Percentiles rank a stretch among this genome's conserved stretches.
These are phyloP conservation scores for Corythaeola cristata DNA, from an alignment of 2,113 vertebrate genomes.

Conservation along the genomic window DNA sequence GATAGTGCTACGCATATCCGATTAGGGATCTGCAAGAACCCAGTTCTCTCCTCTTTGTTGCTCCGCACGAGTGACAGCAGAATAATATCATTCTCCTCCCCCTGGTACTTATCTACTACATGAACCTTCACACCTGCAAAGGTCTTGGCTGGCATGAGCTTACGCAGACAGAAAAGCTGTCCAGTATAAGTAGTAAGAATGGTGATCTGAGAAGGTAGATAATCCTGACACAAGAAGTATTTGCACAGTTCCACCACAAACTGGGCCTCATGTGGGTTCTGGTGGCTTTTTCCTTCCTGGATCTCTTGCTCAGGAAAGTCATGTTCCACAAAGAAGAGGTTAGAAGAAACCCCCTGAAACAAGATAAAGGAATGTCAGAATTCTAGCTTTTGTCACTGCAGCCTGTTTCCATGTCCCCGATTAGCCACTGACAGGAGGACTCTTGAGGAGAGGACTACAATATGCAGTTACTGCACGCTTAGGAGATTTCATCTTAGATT, in stretches of 20 bases:
- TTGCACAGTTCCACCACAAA: conserved; percentile 90
- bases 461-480: not conserved
- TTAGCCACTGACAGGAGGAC: not conserved
- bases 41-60: conserved; percentile 81
- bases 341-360: conserved; percentile 84
- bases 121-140: conserved; percentile 89
- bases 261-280: conserved; percentile 86
- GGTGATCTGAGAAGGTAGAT: conserved; percentile 89
- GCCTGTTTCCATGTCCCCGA: not conserved
- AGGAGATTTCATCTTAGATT: not conserved
- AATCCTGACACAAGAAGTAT: conserved; percentile 87
- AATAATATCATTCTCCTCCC: conserved; percentile 95
- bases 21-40: conserved; percentile 91
- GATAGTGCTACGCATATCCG: conserved; percentile 93
- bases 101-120: conserved; percentile 97
- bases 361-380: not conserved
- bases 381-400: not conserved
- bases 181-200: conserved; percentile 94
- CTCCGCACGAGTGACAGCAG: conserved; percentile 92
- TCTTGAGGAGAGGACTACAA: not conserved
- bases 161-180: conserved; percentile 88
- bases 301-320: conserved; percentile 81
- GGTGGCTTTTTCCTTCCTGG: conserved; percentile 88
- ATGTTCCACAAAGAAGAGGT: conserved; percentile 91
- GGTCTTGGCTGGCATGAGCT: conserved; percentile 80